Evolutionary conservation across 92 coral and sea anemone species (phyloP).

Genomic region (Nematostella vectensis): DNA sequence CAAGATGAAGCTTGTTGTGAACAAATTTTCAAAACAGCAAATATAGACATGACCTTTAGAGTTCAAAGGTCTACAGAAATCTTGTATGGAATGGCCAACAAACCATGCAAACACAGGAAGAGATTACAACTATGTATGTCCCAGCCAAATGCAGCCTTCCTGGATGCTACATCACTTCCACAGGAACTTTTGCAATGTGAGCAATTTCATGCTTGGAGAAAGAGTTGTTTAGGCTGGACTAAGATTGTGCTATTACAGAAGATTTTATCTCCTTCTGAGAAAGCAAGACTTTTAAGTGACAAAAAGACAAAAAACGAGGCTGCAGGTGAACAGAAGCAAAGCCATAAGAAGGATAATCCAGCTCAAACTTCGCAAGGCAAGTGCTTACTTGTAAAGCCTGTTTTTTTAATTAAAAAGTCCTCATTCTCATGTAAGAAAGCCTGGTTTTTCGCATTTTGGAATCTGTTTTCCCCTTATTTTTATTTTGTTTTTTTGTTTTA

Average conservation of each 20-base stretch:
- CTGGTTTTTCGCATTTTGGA: no score
- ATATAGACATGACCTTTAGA: constrained; percentile 31
- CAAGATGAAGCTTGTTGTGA: background rate
- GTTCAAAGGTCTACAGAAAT: constrained; percentile 14
- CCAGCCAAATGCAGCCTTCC: constrained; percentile 73
- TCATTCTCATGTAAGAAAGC: no score
- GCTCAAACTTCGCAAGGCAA: no score
- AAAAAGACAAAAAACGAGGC: constrained; percentile 16
- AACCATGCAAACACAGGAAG: no score
- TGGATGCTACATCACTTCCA: constrained; percentile 44
- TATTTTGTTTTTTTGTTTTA: no score
- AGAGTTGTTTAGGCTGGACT: constrained; percentile 18
- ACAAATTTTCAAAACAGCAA: constrained; percentile 7
- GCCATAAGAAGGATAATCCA: constrained; percentile 1
- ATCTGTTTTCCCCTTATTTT: no score
- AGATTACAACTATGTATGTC: background rate
- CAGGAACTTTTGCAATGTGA: constrained; percentile 11
- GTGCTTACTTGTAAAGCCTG: no score
- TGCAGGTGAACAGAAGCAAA: background rate
- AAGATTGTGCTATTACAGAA: constrained; percentile 40
- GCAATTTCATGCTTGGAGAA: constrained; percentile 5
- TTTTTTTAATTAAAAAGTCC: no score
- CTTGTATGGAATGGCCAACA: no score
- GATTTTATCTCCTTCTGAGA: constrained; percentile 63
- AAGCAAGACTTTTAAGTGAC: constrained; percentile 17